Conservation (phyloP, 1,140 invertebrate genomes). For the Leptinotarsa undecemlineata region DNA sequence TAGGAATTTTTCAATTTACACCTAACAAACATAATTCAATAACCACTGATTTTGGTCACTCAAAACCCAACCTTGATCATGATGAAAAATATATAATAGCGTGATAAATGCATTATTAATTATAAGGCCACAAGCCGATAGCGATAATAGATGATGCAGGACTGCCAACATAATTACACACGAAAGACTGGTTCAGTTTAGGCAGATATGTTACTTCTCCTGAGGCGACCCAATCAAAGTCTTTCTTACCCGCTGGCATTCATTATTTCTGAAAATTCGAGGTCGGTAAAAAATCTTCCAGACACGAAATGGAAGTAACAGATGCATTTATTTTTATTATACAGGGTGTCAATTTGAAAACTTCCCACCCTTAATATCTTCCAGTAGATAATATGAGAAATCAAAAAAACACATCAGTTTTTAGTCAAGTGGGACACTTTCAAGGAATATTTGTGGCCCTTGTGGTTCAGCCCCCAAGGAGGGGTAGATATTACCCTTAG, state of each 20-base stretch:
- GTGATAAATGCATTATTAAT: conserved; percentile 19
- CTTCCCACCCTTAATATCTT: no score
- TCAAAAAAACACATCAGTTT: no score
- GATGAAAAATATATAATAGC: not conserved
- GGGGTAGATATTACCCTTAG: no score
- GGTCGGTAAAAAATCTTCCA: no score
- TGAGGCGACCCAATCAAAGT: not conserved
- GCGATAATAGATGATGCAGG: conserved; percentile 16
- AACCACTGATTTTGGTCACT: not conserved
- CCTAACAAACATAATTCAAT: not conserved
- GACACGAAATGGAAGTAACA: no score
- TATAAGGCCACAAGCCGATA: conserved; percentile 1
- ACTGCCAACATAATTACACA: conserved; percentile 1
- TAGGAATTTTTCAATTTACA: not conserved
- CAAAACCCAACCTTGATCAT: not conserved
- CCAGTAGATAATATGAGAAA: no score
- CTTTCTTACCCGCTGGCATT: not conserved
- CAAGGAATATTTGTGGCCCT: no score
- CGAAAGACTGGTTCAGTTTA: not conserved
- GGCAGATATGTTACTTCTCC: not conserved
- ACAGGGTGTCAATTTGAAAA: no score
- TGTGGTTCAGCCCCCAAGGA: no score
- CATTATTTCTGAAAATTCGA: no score
- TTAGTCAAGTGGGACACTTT: no score
- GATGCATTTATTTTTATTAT: no score